Evolutionary conservation across 2,113 vertebrate genomes (phyloP).

Genomic region (Sardina pilchardus): DNA sequence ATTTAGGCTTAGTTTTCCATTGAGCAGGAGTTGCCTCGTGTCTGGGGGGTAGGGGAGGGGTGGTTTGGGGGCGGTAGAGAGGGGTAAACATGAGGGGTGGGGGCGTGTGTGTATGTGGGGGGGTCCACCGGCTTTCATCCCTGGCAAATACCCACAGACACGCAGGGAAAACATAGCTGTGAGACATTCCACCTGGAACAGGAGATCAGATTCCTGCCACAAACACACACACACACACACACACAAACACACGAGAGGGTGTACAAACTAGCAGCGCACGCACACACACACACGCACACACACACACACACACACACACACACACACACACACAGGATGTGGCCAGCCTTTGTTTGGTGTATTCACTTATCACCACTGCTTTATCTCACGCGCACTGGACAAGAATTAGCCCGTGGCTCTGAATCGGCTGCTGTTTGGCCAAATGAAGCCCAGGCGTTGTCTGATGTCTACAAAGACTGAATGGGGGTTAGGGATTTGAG

Average conservation of each 20-base stretch:
- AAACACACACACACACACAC: background rate
- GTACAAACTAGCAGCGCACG: background rate
- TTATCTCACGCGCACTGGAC: background rate
- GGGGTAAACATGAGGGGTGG: background rate
- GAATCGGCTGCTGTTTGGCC: background rate
- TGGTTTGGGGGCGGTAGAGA: too few relatives aligned
- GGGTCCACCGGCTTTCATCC: background rate
- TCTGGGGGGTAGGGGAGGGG: too few relatives aligned
- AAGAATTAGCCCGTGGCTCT: background rate
- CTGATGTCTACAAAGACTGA: background rate
- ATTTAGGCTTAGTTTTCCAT: too few relatives aligned
- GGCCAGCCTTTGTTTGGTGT: background rate
- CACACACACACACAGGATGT: background rate
- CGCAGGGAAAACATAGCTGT: constrained; percentile 1
- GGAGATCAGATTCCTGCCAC: background rate
- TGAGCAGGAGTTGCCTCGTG: too few relatives aligned
- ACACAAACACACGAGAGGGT: background rate
- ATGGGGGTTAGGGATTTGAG: constrained; percentile 6
- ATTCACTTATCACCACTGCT: background rate
- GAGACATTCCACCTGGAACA: background rate
- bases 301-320: background rate
- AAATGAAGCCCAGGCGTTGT: background rate
- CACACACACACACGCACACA: background rate
- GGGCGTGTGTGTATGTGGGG: too few relatives aligned
- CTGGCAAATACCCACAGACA: constrained; percentile 8